Conservation (phyloP, 1,140 invertebrate genomes). For the Bactericera cockerelli region DNA sequence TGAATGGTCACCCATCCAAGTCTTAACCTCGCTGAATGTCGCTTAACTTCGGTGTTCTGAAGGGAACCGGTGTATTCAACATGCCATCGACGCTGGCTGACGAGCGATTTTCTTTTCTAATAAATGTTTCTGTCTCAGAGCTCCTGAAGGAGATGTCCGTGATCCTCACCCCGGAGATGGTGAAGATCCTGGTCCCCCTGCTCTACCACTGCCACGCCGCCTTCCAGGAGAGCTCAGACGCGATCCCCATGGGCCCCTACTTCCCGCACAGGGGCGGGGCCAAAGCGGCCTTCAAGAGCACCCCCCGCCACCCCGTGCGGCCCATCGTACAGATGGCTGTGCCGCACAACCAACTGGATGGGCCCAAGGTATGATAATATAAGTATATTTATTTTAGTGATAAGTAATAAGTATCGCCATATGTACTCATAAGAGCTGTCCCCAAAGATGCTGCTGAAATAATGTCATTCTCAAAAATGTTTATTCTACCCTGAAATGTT, state of each 20-base stretch:
- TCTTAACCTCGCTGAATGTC: too few relatives aligned
- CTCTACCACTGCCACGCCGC: constrained; percentile 68
- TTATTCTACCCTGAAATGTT: too few relatives aligned
- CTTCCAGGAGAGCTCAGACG: constrained; percentile 56
- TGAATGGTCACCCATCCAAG: too few relatives aligned
- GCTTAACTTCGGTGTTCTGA: too few relatives aligned
- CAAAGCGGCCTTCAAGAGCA: constrained; percentile 25
- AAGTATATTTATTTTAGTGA: too few relatives aligned
- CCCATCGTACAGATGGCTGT: constrained; percentile 82
- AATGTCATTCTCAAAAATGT: too few relatives aligned
- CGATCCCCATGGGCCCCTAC: constrained; percentile 49
- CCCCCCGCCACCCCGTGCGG: constrained; percentile 36
- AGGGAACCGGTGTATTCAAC: too few relatives aligned
- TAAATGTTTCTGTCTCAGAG: constrained; percentile 41
- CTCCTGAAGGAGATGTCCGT: constrained; percentile 71
- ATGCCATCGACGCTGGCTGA: too few relatives aligned
- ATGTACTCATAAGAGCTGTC: too few relatives aligned
- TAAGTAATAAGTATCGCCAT: too few relatives aligned
- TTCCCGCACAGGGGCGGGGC: constrained; percentile 44
- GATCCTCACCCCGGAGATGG: constrained; percentile 62
- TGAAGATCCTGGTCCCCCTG: constrained; percentile 64
- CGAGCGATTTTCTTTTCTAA: too few relatives aligned
- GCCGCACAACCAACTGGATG: constrained; percentile 53
- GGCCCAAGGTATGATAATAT: constrained; percentile 37
- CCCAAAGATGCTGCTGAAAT: too few relatives aligned